Conservation (phyloP, 2,113 vertebrate genomes). For the Climacteris rufus region DNA sequence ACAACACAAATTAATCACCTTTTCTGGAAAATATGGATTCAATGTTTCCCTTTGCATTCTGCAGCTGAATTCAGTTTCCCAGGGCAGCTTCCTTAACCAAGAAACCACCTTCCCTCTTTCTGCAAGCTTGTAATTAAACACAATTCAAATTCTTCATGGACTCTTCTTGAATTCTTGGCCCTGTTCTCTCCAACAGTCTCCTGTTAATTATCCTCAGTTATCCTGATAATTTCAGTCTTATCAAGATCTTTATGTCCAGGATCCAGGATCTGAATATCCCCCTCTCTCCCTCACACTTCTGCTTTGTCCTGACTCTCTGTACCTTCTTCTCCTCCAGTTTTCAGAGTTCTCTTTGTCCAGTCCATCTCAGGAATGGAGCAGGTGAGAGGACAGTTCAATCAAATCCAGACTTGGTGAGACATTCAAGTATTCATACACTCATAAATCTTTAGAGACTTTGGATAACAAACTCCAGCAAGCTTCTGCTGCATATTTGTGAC, state of each 20-base stretch:
- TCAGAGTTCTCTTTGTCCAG: not conserved
- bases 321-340: not conserved
- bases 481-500: not conserved
- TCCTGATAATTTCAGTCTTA: not conserved
- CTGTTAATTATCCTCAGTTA: no score
- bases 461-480: not conserved
- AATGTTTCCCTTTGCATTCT: not conserved
- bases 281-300: not conserved
- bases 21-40: not conserved
- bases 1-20: not conserved
- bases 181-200: not conserved
- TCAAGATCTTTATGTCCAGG: not conserved
- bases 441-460: not conserved
- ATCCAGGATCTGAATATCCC: not conserved
- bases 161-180: not conserved
- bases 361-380: not conserved
- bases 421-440: not conserved
- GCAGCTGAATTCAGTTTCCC: not conserved
- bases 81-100: not conserved
- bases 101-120: not conserved
- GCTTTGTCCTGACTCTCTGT: not conserved
- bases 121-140: not conserved
- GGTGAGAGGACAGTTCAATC: not conserved
- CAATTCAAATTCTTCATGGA: not conserved
- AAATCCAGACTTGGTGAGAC: not conserved